These are phyloP conservation scores for Dusona sp. DNA, from an alignment of 2,888 invertebrate genomes.

Conservation along the genomic window DNA sequence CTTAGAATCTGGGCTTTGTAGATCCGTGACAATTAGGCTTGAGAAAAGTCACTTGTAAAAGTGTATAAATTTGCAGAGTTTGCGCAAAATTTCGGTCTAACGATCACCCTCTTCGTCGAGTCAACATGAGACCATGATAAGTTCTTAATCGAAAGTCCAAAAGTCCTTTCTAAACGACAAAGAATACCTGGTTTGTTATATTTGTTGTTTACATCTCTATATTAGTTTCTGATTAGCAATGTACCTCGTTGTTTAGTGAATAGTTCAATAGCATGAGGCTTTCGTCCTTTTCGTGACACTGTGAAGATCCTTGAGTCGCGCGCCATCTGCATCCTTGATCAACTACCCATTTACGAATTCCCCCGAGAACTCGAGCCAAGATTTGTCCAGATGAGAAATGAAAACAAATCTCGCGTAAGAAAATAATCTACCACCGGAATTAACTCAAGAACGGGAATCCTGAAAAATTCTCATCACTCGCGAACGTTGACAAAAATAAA, in stretches of 20 bases:
- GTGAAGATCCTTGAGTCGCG: slow-evolving; percentile 54
- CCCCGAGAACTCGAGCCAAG: background rate
- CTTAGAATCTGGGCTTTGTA: background rate
- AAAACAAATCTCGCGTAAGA: background rate
- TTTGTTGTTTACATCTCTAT: background rate
- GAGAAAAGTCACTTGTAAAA: background rate
- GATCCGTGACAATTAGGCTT: slow-evolving; percentile 20
- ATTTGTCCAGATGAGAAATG: background rate
- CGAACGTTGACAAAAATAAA: background rate
- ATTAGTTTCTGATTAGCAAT: slow-evolving; percentile 7
- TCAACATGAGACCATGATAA: slow-evolving; percentile 11
- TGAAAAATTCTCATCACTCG: background rate
- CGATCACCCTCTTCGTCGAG: background rate
- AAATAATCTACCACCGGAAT: background rate
- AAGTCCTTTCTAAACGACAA: background rate
- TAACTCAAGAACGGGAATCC: background rate
- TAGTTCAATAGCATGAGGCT: slow-evolving; percentile 8
- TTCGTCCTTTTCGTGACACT: slow-evolving; percentile 47
- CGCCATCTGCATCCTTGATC: slow-evolving; percentile 60
- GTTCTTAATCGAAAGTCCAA: background rate
- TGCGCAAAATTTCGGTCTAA: slow-evolving; percentile 20
- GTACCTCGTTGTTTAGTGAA: slow-evolving; percentile 52
- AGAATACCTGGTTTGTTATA: background rate
- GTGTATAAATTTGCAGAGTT: slow-evolving; percentile 14
- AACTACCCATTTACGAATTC: background rate